Base-by-base conservation (phyloP, 2,797 vertebrate genomes). In the Lepus townsendii region DNA sequence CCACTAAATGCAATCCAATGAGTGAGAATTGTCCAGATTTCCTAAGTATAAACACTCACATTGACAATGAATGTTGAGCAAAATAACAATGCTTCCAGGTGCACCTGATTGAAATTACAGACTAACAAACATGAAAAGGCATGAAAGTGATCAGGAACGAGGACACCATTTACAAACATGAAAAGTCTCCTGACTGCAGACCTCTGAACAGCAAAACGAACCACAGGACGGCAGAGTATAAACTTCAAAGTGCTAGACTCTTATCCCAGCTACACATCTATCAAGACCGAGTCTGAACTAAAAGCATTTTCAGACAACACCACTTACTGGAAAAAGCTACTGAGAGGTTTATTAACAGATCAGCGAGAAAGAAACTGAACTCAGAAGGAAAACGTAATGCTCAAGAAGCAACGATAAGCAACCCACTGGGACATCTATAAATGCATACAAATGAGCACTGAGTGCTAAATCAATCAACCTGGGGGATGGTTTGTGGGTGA, bases 1-100 rank as follows among this genome's bases (percentile, higher is more conserved):
- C n/a, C 57, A 62, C 1, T 62, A 9, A 95, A 52, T 7, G 68
- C n/a, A 83, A 77, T 66, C 32, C 57, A 35, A 62, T 82, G 32
- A 77, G 24, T 79, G 30, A 77, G 75, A 75, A 86, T 57, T 83
- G 82, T 57, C 47, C 65, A 93, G 47, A 93, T 88, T 84, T 83
- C 27, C 54, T 38, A 92, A 65, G 68, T 20, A 69, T 54, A 65
- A 50, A 82, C 14, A 27, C 26, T 54, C 19, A 52, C 12, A 65
- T 5, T 38, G 62, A 65, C 1, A 27, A 50, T 65, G 27, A 47
- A 6, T 50, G 3, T 2, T 77, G 57, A 85, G 20, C 35, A 86
- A 85, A 94, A 75, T 73, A 79, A 89, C 75, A 85, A 82, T 32
- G 60, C 89, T 82, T 66, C 35, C 42, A 92, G 12, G 83, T 30